phyloP scores from a whole-genome alignment of 1,140 invertebrate species.

The Procambarus clarkii region DNA sequence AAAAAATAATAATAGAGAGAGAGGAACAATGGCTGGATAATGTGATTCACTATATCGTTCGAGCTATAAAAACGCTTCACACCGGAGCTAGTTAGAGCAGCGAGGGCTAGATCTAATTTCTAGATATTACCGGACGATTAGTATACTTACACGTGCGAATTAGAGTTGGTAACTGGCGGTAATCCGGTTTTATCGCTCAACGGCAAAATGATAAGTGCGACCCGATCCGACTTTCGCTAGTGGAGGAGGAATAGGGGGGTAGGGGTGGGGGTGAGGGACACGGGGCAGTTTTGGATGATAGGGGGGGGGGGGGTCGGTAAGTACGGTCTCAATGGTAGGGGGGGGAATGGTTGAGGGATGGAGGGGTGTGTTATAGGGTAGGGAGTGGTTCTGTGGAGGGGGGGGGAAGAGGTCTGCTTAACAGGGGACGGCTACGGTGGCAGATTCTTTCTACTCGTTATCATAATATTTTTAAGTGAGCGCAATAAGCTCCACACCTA shows the following conservation, averaged over 20 bases:
- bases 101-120: conserved; percentile 36
- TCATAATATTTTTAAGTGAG: too few species aligned
- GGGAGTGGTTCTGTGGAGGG: too few species aligned
- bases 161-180: conserved; percentile 27
- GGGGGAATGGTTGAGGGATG: too few species aligned
- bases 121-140: conserved; percentile 53
- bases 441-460: too few species aligned
- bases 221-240: background rate
- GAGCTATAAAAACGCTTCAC: background rate
- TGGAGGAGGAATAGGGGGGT: background rate
- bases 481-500: too few species aligned
- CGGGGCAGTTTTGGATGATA: background rate
- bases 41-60: background rate
- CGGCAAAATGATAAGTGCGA: conserved; percentile 30
- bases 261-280: background rate
- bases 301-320: too few species aligned
- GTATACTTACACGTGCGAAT: conserved; percentile 38
- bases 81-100: background rate
- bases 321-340: too few species aligned
- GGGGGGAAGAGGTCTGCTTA: too few species aligned
- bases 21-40: background rate
- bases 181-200: conserved; percentile 30
- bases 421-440: too few species aligned
- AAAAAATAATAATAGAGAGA: background rate
- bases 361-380: too few species aligned